These are phyloP conservation scores for Thereva unica DNA, from an alignment of 2,888 invertebrate species.

Conservation along the genomic window DNA sequence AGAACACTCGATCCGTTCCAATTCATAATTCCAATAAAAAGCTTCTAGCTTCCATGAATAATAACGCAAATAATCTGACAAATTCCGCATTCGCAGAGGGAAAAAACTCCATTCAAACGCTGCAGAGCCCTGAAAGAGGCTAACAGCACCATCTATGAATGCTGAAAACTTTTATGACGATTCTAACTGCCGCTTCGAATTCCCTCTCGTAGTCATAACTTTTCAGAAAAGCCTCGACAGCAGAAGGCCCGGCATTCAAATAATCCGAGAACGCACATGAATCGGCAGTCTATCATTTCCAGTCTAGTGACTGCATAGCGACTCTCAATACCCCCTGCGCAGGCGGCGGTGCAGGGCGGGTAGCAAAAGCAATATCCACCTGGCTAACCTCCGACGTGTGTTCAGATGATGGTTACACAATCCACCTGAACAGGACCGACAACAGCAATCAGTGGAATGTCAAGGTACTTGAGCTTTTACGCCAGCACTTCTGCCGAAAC, in stretches of 20 bases:
- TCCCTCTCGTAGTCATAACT: constrained; percentile 3
- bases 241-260: constrained; percentile 1
- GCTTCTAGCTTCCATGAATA: too few relatives aligned
- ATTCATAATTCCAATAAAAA: too few relatives aligned
- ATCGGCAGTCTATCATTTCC: constrained; percentile 36
- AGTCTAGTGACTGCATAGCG: constrained; percentile 34
- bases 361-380: too few relatives aligned
- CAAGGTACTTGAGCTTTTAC: constrained; percentile 27
- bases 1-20: too few relatives aligned
- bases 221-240: constrained; percentile 10
- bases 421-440: constrained; percentile 19
- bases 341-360: too few relatives aligned
- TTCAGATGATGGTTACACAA: neutral
- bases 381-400: neutral
- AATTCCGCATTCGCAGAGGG: too few relatives aligned
- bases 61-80: too few relatives aligned
- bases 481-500: constrained; percentile 4
- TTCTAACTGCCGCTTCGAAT: neutral
- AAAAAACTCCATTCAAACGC: too few relatives aligned
- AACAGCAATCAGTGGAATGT: constrained; percentile 31
- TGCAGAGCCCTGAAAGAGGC: too few relatives aligned
- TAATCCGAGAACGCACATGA: constrained; percentile 24
- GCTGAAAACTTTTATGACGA: too few relatives aligned
- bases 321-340: neutral
- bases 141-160: too few relatives aligned